Base-by-base conservation (phyloP, 2,113 vertebrate species). In the Typhlomys cinereus region DNA sequence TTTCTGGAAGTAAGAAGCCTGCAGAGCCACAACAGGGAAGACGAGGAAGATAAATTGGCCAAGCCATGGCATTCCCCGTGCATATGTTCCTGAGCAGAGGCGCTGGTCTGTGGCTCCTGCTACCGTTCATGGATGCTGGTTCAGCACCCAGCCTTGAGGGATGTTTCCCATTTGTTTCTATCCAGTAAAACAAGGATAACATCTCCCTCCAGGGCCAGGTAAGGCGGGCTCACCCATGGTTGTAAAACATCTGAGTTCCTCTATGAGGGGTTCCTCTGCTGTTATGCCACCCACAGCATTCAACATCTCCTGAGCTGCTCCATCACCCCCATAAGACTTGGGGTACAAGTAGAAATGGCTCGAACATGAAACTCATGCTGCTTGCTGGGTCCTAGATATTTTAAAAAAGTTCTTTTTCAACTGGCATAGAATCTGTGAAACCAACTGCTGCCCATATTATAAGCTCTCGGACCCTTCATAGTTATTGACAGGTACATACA, bases 321-420 rank as follows among this genome's bases (percentile, higher is more conserved):
- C 21, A 1, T 3, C 15, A 15, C 2, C 13, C 25, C 27, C 21
- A 0, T 52, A 34, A 20, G 64, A 23, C 34, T 4, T 64, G 52
- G 69, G 36, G 34, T 11, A 44, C 17, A 2, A 41, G 18, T 2
- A 59, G 29, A 84, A 69, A 44, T 69, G 31, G 14, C 4, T 9
- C 62, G 48, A 11, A 73, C 54, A 7, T 27, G 48, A 73, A 62
- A 59, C 54, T 59, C 76, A 20, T 13, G 50, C 25, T 69, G 39
- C 57, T 48, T 84, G 14, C 34, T 15, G 7, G 34, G 27, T 36
- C 23, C 15, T 71, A 41, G 21, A 12, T n/a, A 34, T 48, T 12
- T 59, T 18, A n/a, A 80, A 44, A 23, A 67, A 59, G 50, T 29
- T 27, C 23, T 54, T 44, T 73, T 50, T n/a, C 23, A 15, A 14